These are phyloP conservation scores for Dicranocentrus wangi DNA, from an alignment of 2,888 invertebrate genomes.

Conservation along the genomic window DNA sequence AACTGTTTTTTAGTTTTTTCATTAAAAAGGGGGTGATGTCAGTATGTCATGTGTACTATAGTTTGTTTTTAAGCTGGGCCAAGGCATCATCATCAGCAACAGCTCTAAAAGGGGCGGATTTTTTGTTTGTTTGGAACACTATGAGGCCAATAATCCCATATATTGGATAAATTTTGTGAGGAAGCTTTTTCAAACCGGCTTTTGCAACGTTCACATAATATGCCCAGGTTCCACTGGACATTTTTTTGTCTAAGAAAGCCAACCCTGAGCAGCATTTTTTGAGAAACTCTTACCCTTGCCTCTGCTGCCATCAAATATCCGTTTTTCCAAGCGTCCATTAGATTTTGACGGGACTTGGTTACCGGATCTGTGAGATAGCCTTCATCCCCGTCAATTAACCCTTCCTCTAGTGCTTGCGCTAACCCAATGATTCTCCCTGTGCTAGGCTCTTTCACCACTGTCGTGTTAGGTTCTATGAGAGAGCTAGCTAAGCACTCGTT, in stretches of 20 bases:
- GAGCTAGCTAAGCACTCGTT: slow-evolving; percentile 85
- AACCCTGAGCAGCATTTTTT: slow-evolving; percentile 65
- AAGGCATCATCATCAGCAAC: no score
- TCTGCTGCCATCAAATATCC: slow-evolving; percentile 92
- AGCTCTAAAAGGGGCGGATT: neutral
- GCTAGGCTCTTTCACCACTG: slow-evolving; percentile 86
- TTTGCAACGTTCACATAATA: neutral
- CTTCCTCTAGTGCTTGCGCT: slow-evolving; percentile 82
- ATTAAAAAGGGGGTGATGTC: no score
- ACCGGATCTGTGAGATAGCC: slow-evolving; percentile 80
- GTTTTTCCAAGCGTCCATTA: slow-evolving; percentile 89
- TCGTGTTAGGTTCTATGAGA: slow-evolving; percentile 88
- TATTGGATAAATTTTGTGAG: neutral
- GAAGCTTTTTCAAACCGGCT: slow-evolving; percentile 9
- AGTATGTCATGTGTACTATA: no score
- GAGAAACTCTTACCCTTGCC: slow-evolving; percentile 87
- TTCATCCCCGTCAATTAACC: slow-evolving; percentile 83
- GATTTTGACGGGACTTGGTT: slow-evolving; percentile 78
- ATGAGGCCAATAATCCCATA: neutral
- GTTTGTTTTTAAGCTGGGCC: no score
- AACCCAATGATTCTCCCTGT: slow-evolving; percentile 85
- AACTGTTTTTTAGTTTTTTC: no score
- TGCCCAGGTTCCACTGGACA: no score
- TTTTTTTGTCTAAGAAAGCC: slow-evolving; percentile 24
- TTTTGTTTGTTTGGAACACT: neutral